A percentile compares a stretch with the other conserved stretches of the same genome.
Evolutionary conservation across 2,888 invertebrate genomes (phyloP).

Genomic region (Drosophila kanekoi): DNA sequence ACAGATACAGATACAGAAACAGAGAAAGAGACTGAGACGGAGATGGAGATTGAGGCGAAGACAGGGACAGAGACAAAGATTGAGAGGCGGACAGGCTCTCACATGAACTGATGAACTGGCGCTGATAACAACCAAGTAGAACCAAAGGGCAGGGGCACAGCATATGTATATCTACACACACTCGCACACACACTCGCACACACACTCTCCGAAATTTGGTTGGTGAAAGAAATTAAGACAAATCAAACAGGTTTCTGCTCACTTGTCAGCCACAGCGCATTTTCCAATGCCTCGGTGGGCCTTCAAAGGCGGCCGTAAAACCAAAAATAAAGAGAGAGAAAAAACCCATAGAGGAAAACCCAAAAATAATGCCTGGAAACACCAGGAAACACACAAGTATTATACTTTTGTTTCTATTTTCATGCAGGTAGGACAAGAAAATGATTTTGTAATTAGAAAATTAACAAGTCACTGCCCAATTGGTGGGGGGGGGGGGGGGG

Average conservation of each 20-base stretch:
- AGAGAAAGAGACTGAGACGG: neutral
- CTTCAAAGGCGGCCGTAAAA: conserved; percentile 37
- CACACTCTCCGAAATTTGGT: conserved; percentile 35
- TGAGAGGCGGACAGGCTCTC: conserved; percentile 33
- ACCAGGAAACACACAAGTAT: conserved; percentile 5
- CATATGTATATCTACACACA: conserved; percentile 1
- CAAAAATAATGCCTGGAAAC: conserved; percentile 2
- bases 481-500: conserved; percentile 9
- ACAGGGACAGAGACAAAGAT: neutral
- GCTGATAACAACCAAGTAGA: conserved; percentile 44
- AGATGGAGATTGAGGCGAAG: neutral
- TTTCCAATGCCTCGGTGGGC: conserved; percentile 12
- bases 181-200: conserved; percentile 7
- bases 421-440: conserved; percentile 31
- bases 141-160: conserved; percentile 16
- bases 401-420: neutral
- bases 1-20: neutral
- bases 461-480: conserved; percentile 65
- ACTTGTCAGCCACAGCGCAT: conserved; percentile 29
- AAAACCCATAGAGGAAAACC: conserved; percentile 17
- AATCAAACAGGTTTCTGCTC: conserved; percentile 68
- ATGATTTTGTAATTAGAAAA: conserved; percentile 66
- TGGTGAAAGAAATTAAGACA: conserved; percentile 70
- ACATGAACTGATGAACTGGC: conserved; percentile 58
- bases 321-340: neutral